phyloP scores from a whole-genome alignment of 2,113 vertebrate species.

The Shinisaurus crocodilurus region DNA sequence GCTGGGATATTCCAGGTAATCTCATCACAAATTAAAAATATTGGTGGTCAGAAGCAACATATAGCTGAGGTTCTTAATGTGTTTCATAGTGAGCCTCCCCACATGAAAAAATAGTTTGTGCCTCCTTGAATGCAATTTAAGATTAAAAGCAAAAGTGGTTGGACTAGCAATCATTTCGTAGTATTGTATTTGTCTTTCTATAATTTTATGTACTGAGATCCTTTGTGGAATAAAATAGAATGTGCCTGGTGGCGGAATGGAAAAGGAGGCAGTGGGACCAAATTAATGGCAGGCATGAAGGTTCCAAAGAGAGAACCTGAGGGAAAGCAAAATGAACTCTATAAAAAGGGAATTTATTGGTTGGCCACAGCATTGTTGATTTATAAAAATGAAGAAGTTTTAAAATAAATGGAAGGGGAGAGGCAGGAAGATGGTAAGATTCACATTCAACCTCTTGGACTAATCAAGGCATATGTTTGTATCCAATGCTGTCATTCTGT shows the following conservation, averaged over 20 bases:
- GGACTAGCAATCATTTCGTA: background rate
- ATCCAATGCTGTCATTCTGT: too few species aligned
- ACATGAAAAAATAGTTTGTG: background rate
- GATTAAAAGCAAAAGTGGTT: background rate
- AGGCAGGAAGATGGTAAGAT: background rate
- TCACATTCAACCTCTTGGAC: background rate
- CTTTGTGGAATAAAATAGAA: background rate
- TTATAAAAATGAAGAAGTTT: background rate
- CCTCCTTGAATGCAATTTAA: background rate
- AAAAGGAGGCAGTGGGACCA: background rate
- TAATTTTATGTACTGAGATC: too few species aligned
- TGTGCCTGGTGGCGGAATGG: background rate
- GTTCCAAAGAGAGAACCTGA: background rate
- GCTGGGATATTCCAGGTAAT: constrained; percentile 90
- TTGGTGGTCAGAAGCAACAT: background rate
- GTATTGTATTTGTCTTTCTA: background rate
- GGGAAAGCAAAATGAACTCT: background rate
- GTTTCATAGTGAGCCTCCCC: fast-evolving
- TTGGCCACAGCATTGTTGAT: background rate
- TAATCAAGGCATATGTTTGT: background rate
- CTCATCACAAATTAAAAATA: background rate
- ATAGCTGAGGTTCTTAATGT: background rate
- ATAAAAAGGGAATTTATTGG: background rate
- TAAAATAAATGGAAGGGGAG: background rate
- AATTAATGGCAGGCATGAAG: background rate